phyloP scores from a whole-genome alignment of 92 coral and sea anemone species.

The Epizoanthus ramosus region DNA sequence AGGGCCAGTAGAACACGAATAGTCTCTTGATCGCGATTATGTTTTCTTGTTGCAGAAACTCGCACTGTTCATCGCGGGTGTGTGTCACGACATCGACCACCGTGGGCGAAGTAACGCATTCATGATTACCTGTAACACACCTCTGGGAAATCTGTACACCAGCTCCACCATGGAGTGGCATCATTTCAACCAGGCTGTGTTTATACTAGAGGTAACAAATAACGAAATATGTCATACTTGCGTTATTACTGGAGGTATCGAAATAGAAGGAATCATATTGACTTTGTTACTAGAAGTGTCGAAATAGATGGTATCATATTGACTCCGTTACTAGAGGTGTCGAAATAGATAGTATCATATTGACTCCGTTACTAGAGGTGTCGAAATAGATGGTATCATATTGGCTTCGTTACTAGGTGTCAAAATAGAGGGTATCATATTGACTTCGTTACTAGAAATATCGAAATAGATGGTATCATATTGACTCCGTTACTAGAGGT shows the following conservation, averaged over 20 bases:
- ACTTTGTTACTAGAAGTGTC: too few relatives aligned
- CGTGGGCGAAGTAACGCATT: constrained; percentile 91
- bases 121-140: constrained; percentile 80
- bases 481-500: too few relatives aligned
- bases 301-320: too few relatives aligned
- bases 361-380: too few relatives aligned
- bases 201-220: constrained; percentile 78
- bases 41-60: constrained; percentile 66
- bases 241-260: neutral
- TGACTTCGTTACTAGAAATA: too few relatives aligned
- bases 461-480: too few relatives aligned
- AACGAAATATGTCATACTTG: neutral
- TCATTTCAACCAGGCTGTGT: constrained; percentile 91
- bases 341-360: too few relatives aligned
- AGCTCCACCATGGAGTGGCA: constrained; percentile 97
- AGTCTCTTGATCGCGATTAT: neutral
- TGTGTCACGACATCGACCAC: constrained; percentile 95
- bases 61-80: constrained; percentile 76
- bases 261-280: neutral
- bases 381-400: too few relatives aligned
- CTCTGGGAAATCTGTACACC: constrained; percentile 84
- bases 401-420: too few relatives aligned
- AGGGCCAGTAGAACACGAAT: neutral
- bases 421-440: neutral
- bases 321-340: neutral